Percentiles rank a stretch among this genome's conserved stretches.
These are phyloP conservation scores for Apogon talboti DNA, from an alignment of 2,797 vertebrate species.

Conservation along the genomic window DNA sequence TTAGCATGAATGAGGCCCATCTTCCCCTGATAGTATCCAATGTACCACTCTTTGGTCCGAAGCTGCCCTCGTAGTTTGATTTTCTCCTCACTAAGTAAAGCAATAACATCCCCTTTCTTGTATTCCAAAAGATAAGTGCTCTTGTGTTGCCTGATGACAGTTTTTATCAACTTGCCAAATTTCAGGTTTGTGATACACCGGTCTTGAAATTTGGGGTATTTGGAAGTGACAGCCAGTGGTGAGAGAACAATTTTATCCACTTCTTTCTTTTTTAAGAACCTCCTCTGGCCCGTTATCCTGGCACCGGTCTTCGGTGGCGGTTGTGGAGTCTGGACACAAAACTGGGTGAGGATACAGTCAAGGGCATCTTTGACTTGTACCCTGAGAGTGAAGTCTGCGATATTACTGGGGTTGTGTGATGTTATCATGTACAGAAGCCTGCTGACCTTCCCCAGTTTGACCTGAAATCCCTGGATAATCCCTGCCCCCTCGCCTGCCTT, in stretches of 20 bases:
- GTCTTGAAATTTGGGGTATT: constrained; percentile 94
- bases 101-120: constrained; percentile 93
- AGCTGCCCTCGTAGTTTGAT: constrained; percentile 93
- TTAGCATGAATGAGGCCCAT: constrained; percentile 94
- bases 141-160: constrained; percentile 93
- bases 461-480: constrained; percentile 90
- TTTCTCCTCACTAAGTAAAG: constrained; percentile 95
- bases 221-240: constrained; percentile 88
- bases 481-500: constrained; percentile 85
- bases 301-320: constrained; percentile 88
- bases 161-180: constrained; percentile 94
- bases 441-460: constrained; percentile 94
- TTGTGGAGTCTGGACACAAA: constrained; percentile 94
- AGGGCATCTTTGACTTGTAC: constrained; percentile 93
- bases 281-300: constrained; percentile 84
- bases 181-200: constrained; percentile 89
- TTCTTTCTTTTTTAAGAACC: constrained; percentile 96
- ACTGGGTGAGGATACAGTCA: constrained; percentile 92
- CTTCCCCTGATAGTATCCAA: constrained; percentile 95
- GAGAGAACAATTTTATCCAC: constrained; percentile 94
- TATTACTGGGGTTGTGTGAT: constrained; percentile 85
- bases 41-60: constrained; percentile 98
- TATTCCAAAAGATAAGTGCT: constrained; percentile 96
- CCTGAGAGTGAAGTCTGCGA: constrained; percentile 93
- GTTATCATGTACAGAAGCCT: constrained; percentile 90